Conservation (phyloP, 1,140 invertebrate genomes). For the Oedothorax gibbosus region DNA sequence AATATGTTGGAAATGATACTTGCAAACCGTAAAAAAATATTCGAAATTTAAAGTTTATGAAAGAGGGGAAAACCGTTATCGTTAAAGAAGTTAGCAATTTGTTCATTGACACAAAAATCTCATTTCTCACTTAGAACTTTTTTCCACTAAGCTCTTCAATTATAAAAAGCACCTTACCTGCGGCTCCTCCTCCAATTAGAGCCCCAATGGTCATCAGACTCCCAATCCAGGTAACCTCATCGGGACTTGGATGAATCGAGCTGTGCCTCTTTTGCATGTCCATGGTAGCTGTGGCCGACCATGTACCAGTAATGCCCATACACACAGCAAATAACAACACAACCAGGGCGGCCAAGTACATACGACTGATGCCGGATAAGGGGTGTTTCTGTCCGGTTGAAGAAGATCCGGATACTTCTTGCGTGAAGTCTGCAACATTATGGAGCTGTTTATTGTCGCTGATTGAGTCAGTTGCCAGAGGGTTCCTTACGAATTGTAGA, state of each 20-base stretch:
- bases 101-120: too few species aligned
- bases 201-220: conserved; percentile 62
- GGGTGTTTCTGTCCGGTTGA: not conserved
- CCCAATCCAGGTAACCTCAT: conserved; percentile 55
- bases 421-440: not conserved
- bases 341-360: conserved; percentile 37
- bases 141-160: too few species aligned
- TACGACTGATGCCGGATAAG: conserved; percentile 1
- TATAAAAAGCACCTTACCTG: conserved; percentile 24
- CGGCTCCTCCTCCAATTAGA: conserved; percentile 61
- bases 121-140: too few species aligned
- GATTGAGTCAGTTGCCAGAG: not conserved
- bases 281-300: conserved; percentile 32
- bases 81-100: too few species aligned
- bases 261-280: conserved; percentile 16
- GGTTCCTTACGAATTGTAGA: conserved; percentile 6
- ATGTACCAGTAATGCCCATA: conserved; percentile 48
- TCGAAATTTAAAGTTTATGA: too few species aligned
- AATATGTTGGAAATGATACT: too few species aligned
- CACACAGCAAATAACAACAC: conserved; percentile 41
- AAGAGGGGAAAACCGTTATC: too few species aligned
- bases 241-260: not conserved
- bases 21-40: too few species aligned
- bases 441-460: not conserved
- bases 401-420: not conserved